Percentiles rank a stretch among this genome's conserved stretches.
These are phyloP conservation scores for Perca fluviatilis DNA, from an alignment of 2,113 vertebrate species.

Conservation along the genomic window DNA sequence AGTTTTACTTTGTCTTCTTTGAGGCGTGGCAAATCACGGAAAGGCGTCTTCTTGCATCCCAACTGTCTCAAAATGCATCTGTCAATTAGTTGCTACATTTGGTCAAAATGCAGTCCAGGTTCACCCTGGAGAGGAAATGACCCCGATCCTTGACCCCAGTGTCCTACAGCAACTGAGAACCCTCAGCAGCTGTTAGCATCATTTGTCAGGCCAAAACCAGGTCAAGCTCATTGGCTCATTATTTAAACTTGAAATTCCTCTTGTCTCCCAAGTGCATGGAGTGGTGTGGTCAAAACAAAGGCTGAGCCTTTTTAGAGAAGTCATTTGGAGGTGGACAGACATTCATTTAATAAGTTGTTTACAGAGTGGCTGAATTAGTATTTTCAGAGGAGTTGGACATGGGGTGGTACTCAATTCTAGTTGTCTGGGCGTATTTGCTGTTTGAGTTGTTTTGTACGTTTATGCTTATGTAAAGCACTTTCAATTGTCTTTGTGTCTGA, in stretches of 20 bases:
- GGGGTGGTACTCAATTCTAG: neutral
- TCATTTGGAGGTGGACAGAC: neutral
- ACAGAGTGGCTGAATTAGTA: neutral
- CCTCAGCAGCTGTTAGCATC: slow-evolving; percentile 67
- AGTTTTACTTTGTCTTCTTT: neutral
- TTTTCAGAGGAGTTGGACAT: neutral
- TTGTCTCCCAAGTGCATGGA: slow-evolving; percentile 16
- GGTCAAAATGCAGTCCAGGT: slow-evolving; percentile 35
- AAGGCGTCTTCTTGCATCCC: neutral
- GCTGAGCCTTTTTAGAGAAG: neutral
- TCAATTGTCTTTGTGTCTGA: too few relatives aligned
- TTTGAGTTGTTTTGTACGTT: too few relatives aligned
- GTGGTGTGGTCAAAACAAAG: slow-evolving; percentile 22
- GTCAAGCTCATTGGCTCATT: slow-evolving; percentile 59
- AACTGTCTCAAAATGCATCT: neutral
- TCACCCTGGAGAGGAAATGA: slow-evolving; percentile 39
- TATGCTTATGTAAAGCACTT: too few relatives aligned
- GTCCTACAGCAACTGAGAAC: slow-evolving; percentile 42
- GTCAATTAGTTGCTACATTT: slow-evolving; percentile 24
- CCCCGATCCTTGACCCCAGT: slow-evolving; percentile 43
- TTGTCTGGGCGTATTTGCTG: neutral
- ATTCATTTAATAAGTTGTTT: slow-evolving; percentile 8
- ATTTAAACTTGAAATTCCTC: slow-evolving; percentile 39
- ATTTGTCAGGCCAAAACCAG: slow-evolving; percentile 51
- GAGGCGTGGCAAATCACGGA: neutral